phyloP scores from a whole-genome alignment of 2,888 invertebrate species.

The Cinara cedri region DNA sequence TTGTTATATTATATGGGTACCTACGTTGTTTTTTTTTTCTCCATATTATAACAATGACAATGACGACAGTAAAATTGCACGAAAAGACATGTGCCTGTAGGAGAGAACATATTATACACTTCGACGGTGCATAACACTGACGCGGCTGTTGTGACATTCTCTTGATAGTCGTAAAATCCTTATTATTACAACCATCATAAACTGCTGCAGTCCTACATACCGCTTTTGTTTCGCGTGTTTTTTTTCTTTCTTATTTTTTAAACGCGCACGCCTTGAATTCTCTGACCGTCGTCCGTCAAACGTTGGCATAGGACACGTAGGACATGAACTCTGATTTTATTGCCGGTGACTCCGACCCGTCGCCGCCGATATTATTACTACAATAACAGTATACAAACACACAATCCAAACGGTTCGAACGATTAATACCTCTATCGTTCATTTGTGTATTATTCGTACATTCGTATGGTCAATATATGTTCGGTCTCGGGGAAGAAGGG shows the following conservation, averaged over 20 bases:
- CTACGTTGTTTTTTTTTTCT: too few relatives aligned
- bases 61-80: neutral
- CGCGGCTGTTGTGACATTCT: constrained; percentile 1
- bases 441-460: too few relatives aligned
- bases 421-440: too few relatives aligned
- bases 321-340: too few relatives aligned
- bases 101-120: neutral
- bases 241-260: neutral
- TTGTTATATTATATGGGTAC: neutral
- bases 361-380: too few relatives aligned
- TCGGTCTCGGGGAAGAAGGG: too few relatives aligned
- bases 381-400: too few relatives aligned
- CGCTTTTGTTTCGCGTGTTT: neutral
- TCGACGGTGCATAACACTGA: constrained; percentile 4
- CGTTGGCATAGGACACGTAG: too few relatives aligned
- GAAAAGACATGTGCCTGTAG: neutral
- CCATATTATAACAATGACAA: neutral
- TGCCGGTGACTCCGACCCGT: neutral
- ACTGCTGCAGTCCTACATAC: neutral
- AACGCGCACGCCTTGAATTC: too few relatives aligned
- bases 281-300: too few relatives aligned
- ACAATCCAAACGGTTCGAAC: too few relatives aligned
- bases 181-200: constrained; percentile 16
- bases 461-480: too few relatives aligned
- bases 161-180: constrained; percentile 1